Evolutionary conservation across 2,888 invertebrate genomes (phyloP), one percentile per base, ranked within the genome.

Genomic region (Rhorus exstirpatorius): DNA sequence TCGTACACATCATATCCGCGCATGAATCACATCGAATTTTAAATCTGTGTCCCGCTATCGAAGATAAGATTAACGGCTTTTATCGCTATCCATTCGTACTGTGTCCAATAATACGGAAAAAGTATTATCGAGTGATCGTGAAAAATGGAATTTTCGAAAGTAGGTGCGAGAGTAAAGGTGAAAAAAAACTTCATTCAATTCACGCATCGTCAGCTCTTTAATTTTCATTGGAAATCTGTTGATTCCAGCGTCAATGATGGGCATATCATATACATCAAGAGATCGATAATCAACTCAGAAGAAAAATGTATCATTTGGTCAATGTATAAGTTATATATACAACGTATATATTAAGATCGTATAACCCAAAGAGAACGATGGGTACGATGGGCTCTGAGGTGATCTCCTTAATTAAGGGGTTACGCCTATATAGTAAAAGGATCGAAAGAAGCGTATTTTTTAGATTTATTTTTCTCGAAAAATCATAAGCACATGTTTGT

Each of bases 31-130:
- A 21, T 44, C 44, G 58, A 67, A 67, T 75, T 67, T 67, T 14
- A 75, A 75, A 65, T 58, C 75, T 58, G 46, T 46, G 65, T 14
- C 46, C 55, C 35, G 35, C 26, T 24, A 68, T 35, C 46, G 38
- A 8, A 21, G 74, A 53, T 80, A 75, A 68, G 79, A 80, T 80
- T 68, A 75, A 80, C 68, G 68, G 68, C 14, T 44, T 67, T 10
- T 44, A 21, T 8, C 35, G 31, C 31, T 14, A 31, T 65, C n/a
- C 10, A 67, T 75, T 58, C 35, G n/a, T 46, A 58, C 53, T n/a
- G n/a, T 6, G 55, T 44, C 58, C 51, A 35, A 67, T 58, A 67
- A 75, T 75, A 14, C 21, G 55, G n/a, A n/a, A 75, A 55, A 67
- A 38, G 31, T 26, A 74, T 75, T 55, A 67, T 75, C 44, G 58